Conservation (phyloP, 2,888 invertebrate genomes). For the Eulithis prunata region DNA sequence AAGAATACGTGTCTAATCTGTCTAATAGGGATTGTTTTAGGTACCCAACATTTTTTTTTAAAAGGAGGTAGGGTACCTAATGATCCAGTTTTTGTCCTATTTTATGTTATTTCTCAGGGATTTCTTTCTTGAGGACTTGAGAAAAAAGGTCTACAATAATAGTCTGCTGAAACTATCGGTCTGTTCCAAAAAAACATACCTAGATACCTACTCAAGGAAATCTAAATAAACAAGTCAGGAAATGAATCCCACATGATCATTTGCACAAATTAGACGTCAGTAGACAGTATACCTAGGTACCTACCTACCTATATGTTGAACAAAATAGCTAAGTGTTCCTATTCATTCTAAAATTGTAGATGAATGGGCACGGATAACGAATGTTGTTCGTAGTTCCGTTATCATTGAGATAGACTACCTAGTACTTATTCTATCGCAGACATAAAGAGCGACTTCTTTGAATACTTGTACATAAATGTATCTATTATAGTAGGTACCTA, state of each 20-base stretch:
- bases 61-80: no score
- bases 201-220: background rate
- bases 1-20: background rate
- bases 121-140: no score
- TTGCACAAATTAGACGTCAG: constrained; percentile 5
- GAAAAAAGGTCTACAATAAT: no score
- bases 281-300: no score
- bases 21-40: background rate
- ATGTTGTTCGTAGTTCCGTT: constrained; percentile 18
- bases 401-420: constrained; percentile 17
- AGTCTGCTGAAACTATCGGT: no score
- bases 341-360: constrained; percentile 18
- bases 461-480: background rate
- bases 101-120: no score
- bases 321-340: constrained; percentile 19
- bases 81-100: no score
- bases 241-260: constrained; percentile 9
- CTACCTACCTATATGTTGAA: constrained; percentile 4
- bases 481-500: background rate
- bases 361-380: constrained; percentile 9
- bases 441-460: background rate
- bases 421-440: background rate
- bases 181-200: no score
- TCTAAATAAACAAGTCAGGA: constrained; percentile 2
- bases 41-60: no score